Evolutionary conservation across 2,797 vertebrate species (phyloP).

Genomic region (Sebastes elongatus): DNA sequence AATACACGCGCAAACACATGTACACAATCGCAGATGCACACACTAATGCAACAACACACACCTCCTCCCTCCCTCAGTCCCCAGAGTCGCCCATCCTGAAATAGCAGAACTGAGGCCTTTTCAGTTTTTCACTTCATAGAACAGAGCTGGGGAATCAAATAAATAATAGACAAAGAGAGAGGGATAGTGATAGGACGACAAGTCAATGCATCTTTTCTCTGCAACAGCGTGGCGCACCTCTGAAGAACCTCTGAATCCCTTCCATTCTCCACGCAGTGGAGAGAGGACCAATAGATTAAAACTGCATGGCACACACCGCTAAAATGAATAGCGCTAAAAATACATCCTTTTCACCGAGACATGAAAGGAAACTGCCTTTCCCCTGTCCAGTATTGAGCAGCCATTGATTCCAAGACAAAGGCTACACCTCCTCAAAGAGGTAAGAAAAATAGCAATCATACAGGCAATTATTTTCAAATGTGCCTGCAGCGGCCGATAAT

Average conservation of each 20-base stretch:
- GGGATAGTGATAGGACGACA: conserved; percentile 76
- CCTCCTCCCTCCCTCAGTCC: conserved; percentile 44
- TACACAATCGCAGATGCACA: conserved; percentile 38
- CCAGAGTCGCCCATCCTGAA: conserved; percentile 70
- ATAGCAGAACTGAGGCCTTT: conserved; percentile 76
- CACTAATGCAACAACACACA: conserved; percentile 24
- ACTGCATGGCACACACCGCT: conserved; percentile 79
- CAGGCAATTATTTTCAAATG: conserved; percentile 86
- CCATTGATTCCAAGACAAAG: conserved; percentile 86
- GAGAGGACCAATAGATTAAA: conserved; percentile 81
- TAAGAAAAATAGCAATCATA: conserved; percentile 85
- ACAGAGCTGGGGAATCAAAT: conserved; percentile 74
- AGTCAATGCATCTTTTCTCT: conserved; percentile 79
- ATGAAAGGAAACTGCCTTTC: conserved; percentile 85
- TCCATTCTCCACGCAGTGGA: conserved; percentile 68
- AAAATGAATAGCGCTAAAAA: conserved; percentile 84
- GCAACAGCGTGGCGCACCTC: conserved; percentile 69
- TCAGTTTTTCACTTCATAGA: conserved; percentile 78
- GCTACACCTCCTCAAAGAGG: conserved; percentile 85
- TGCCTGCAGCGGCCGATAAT: conserved; percentile 85
- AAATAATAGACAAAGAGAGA: conserved; percentile 79
- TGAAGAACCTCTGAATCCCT: conserved; percentile 74
- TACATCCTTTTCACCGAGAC: conserved; percentile 81
- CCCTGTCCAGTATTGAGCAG: conserved; percentile 83
- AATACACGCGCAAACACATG: background rate